Percentiles rank a stretch among this genome's conserved stretches.
Conservation (phyloP, 2,113 vertebrate genomes). For the Lepisosteus osseus region DNA sequence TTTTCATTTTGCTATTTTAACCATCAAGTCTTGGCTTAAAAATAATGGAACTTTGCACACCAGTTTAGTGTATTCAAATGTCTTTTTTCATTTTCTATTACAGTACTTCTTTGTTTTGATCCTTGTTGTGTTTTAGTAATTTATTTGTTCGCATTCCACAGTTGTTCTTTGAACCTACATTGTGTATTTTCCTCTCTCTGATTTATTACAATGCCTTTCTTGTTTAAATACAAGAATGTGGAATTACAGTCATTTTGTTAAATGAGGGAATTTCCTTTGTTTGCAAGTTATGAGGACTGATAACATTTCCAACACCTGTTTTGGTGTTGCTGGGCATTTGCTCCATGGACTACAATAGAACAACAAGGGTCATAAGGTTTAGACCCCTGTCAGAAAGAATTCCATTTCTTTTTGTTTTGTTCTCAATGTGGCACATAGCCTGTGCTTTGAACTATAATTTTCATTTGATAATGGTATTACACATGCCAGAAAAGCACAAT, state of each 20-base stretch:
- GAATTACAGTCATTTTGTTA: neutral
- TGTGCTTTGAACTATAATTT: too few species aligned
- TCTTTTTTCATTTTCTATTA: too few species aligned
- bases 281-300: slow-evolving; percentile 16
- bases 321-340: slow-evolving; percentile 1
- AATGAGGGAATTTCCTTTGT: slow-evolving; percentile 19
- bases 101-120: neutral
- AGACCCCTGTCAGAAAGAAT: neutral
- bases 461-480: too few species aligned
- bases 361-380: slow-evolving; percentile 3
- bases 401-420: too few species aligned
- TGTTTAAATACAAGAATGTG: slow-evolving; percentile 4
- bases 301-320: slow-evolving; percentile 8
- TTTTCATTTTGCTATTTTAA: too few species aligned
- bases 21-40: too few species aligned
- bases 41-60: too few species aligned
- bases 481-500: too few species aligned
- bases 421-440: too few species aligned
- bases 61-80: too few species aligned
- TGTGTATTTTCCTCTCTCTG: slow-evolving; percentile 8
- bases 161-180: slow-evolving; percentile 8
- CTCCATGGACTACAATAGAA: neutral
- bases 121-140: neutral
- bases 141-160: too few species aligned
- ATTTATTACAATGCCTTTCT: slow-evolving; percentile 7